Conservation (phyloP, 2,888 invertebrate species). For the Pogonocherus hispidulus region DNA sequence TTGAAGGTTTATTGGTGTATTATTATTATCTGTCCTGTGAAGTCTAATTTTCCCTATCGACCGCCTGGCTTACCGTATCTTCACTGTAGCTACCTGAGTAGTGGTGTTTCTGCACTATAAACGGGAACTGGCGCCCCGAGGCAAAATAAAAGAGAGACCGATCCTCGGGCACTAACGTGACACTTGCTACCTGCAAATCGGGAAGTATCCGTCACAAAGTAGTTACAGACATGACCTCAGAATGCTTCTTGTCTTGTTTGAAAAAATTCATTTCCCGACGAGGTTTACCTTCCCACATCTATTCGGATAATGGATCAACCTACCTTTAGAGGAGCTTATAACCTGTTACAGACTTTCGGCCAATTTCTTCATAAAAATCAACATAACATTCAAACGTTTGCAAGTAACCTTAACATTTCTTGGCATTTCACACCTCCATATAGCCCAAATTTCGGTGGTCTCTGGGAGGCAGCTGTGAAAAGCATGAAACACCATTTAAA, state of each 20-base stretch:
- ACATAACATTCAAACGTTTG: neutral
- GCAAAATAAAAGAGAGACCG: slow-evolving; percentile 40
- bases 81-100: too few relatives aligned
- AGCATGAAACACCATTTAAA: neutral
- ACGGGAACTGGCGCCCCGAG: slow-evolving; percentile 31
- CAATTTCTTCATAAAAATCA: neutral
- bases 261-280: slow-evolving; percentile 40
- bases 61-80: too few relatives aligned
- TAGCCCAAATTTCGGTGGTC: slow-evolving; percentile 32
- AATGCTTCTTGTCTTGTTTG: slow-evolving; percentile 42
- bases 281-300: slow-evolving; percentile 18
- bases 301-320: neutral
- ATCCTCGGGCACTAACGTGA: slow-evolving; percentile 50
- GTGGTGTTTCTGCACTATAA: too few relatives aligned
- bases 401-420: neutral
- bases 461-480: too few relatives aligned
- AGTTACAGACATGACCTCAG: slow-evolving; percentile 41
- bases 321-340: neutral
- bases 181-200: too few relatives aligned
- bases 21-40: too few relatives aligned
- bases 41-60: too few relatives aligned
- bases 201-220: too few relatives aligned
- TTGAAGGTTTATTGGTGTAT: too few relatives aligned
- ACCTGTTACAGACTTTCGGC: neutral
- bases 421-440: slow-evolving; percentile 33